Conservation (phyloP, 2,113 vertebrate genomes). For the Pomatorhinus ruficollis region DNA sequence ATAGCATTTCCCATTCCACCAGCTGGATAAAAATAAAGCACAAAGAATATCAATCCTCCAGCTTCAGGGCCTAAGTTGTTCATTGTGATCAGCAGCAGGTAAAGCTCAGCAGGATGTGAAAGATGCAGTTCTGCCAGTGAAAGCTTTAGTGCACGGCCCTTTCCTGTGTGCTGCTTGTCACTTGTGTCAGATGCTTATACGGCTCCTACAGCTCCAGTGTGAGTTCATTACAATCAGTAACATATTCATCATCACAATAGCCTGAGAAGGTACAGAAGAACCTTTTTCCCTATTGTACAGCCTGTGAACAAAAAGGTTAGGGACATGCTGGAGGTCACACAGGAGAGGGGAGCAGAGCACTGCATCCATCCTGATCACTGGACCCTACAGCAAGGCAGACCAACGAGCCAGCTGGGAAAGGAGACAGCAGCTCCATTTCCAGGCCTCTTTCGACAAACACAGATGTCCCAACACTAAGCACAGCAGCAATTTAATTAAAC, state of each 20-base stretch:
- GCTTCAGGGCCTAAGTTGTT: slow-evolving; percentile 44
- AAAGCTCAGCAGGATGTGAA: slow-evolving; percentile 55
- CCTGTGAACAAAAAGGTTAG: neutral
- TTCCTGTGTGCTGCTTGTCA: slow-evolving; percentile 29
- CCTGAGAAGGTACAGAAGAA: slow-evolving; percentile 8
- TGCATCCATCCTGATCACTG: neutral
- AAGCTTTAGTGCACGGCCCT: slow-evolving; percentile 12
- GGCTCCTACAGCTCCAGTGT: slow-evolving; percentile 2
- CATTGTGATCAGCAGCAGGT: slow-evolving; percentile 62
- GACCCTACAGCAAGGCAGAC: neutral
- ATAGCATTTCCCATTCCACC: neutral
- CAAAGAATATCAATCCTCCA: slow-evolving; percentile 40
- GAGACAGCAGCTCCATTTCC: neutral
- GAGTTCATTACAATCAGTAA: slow-evolving; percentile 59
- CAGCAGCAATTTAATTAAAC: neutral
- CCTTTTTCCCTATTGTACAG: neutral
- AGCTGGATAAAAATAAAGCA: slow-evolving; percentile 56
- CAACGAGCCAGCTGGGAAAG: neutral
- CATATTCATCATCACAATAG: slow-evolving; percentile 55
- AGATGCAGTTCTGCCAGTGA: slow-evolving; percentile 52
- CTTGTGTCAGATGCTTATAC: slow-evolving; percentile 8
- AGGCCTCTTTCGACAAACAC: neutral
- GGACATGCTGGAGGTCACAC: neutral
- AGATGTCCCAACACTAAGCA: neutral
- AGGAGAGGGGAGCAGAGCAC: neutral